A percentile compares a stretch with the other conserved stretches of the same genome.
These are phyloP conservation scores for Andrena chrysosceles DNA, from an alignment of 2,888 invertebrate species.

Conservation along the genomic window DNA sequence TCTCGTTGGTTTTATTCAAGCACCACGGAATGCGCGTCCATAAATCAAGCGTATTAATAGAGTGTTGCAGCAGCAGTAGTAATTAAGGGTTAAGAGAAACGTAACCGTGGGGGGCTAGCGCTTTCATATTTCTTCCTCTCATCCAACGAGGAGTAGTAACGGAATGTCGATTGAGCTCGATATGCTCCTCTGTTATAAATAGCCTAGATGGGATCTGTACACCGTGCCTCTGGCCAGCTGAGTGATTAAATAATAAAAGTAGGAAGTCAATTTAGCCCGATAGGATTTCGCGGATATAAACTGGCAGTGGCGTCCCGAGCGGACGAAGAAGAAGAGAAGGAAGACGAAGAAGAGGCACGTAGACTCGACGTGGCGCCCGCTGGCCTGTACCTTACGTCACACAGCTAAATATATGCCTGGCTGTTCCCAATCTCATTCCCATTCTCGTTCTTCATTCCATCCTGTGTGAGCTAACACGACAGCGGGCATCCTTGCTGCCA, in stretches of 20 bases:
- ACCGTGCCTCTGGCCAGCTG: neutral
- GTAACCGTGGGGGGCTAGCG: neutral
- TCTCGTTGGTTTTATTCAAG: neutral
- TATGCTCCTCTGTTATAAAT: constrained; percentile 4
- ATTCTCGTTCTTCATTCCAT: constrained; percentile 73
- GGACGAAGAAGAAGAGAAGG: constrained; percentile 23
- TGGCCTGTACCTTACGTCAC: constrained; percentile 74
- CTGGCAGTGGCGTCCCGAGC: neutral
- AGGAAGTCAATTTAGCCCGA: constrained; percentile 19
- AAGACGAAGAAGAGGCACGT: constrained; percentile 49
- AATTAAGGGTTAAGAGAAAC: constrained; percentile 10
- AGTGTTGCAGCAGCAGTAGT: neutral
- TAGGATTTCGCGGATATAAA: constrained; percentile 22
- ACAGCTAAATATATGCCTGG: constrained; percentile 74
- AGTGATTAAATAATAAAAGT: constrained; percentile 18
- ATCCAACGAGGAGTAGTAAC: neutral
- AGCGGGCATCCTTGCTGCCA: constrained; percentile 57
- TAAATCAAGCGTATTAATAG: neutral
- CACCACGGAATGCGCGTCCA: neutral
- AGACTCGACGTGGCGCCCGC: constrained; percentile 72
- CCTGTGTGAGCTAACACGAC: constrained; percentile 53
- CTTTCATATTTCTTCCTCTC: constrained; percentile 5
- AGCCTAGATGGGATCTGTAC: constrained; percentile 1
- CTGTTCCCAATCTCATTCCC: constrained; percentile 75
- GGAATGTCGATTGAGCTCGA: constrained; percentile 4